A percentile compares a stretch with the other conserved stretches of the same genome.
Conservation (phyloP, 2,888 invertebrate species). For the Blastobasis lacticolella region DNA sequence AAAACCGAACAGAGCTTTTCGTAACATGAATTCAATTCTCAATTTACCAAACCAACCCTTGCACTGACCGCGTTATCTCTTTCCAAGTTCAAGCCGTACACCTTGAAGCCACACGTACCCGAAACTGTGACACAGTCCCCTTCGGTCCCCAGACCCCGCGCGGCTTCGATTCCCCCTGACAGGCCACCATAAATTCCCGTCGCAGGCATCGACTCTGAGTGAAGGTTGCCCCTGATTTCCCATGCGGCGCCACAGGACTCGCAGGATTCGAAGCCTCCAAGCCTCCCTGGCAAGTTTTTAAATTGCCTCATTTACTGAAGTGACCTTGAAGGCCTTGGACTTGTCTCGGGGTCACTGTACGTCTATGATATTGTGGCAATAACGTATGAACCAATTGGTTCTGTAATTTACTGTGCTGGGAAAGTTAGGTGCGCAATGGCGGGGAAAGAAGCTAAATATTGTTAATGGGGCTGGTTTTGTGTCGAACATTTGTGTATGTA, state of each 20-base stretch:
- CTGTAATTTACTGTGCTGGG: too few species aligned
- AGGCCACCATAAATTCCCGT: slow-evolving; percentile 50
- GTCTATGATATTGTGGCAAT: too few species aligned
- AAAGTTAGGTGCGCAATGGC: too few species aligned
- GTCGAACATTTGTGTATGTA: too few species aligned
- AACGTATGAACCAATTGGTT: too few species aligned
- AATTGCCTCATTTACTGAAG: slow-evolving; percentile 15
- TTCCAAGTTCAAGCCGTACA: neutral
- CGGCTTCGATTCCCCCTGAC: slow-evolving; percentile 28
- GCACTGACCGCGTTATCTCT: too few species aligned
- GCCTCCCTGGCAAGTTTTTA: slow-evolving; percentile 13
- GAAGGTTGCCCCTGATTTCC: slow-evolving; percentile 32
- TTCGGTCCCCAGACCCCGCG: slow-evolving; percentile 9
- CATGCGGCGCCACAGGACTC: slow-evolving; percentile 22
- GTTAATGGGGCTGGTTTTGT: too few species aligned
- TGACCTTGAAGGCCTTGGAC: slow-evolving; percentile 8
- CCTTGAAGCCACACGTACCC: neutral
- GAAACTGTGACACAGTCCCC: neutral
- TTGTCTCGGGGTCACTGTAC: neutral
- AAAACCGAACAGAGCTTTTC: too few species aligned
- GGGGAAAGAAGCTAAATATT: too few species aligned
- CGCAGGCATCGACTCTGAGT: slow-evolving; percentile 28
- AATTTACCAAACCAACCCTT: too few species aligned
- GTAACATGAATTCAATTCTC: too few species aligned
- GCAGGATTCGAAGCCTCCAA: too few species aligned